Base-by-base conservation (phyloP, 2,797 vertebrate species). In the Peromyscus attwateri region DNA sequence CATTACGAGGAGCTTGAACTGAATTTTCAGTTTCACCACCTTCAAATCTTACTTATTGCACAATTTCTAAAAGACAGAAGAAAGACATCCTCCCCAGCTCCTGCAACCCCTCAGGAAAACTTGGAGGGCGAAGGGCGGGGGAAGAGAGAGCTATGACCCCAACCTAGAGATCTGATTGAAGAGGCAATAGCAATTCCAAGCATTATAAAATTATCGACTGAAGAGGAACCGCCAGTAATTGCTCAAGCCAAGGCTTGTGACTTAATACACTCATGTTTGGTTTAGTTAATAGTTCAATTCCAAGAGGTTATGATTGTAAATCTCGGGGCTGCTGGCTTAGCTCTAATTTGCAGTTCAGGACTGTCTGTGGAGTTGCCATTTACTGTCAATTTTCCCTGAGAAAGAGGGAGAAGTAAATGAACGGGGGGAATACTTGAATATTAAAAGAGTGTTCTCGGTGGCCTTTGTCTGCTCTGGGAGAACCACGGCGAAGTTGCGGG, bases 231-330 rank as follows among this genome's bases (percentile, higher is more conserved):
- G 16, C 57, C 79, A 81, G 87, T 97, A 98, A 97, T 97, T 98
- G 96, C 93, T 96, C 6, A 71, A 92, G 94, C 95, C 94, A 37
- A 77, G 75, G 64, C 23, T 62, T 82, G 73, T 70, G 46, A 92
- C 96, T 97, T 98, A 89, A 76, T 92, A 94, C 49, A 97, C 95
- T 3, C 0, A 3, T 97, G 95, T 98, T 97, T 98, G 98, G 97
- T 97, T 97, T 96, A 96, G 88, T 98, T 98, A 98, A 98, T 98
- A 96, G 95, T 97, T 98, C 96, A 96, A 80, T 95, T 97, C 94
- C 52, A 82, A 82, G 84, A 96, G 82, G 94, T 97, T 98, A 96
- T 84, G 91, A 93, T 10, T 98, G 87, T 97, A 97, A 98, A 97
- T 98, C 96, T 91, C 97, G 96, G 95, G 96, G 84, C 95, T 97